Conservation (phyloP, 2,113 vertebrate genomes). For the Chloropsis cyanopogon region DNA sequence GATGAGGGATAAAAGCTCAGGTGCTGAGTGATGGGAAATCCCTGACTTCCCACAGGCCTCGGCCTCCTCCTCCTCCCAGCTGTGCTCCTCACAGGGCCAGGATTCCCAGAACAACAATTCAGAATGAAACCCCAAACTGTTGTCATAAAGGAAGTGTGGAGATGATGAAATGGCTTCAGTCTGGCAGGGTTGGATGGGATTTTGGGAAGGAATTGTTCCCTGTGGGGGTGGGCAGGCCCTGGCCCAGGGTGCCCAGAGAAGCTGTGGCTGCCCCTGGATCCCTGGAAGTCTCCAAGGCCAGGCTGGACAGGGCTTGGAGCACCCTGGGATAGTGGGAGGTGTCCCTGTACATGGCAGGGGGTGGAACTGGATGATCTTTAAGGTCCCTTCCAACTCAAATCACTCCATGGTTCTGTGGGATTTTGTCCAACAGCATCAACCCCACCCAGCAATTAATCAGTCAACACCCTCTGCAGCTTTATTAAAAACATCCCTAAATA, state of each 20-base stretch:
- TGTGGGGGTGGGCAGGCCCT: accelerated
- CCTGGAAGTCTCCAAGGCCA: background rate
- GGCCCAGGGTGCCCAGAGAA: background rate
- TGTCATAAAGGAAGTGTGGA: background rate
- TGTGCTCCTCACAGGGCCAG: too few relatives aligned
- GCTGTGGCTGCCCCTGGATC: background rate
- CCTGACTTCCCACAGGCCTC: background rate
- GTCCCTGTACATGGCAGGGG: background rate
- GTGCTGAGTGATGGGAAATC: background rate
- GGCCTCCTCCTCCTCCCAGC: too few relatives aligned
- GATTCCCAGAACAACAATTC: background rate
- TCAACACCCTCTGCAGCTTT: background rate
- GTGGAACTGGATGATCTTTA: accelerated
- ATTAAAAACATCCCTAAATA: background rate
- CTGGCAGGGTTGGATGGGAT: background rate
- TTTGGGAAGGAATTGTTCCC: background rate
- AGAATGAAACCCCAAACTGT: background rate
- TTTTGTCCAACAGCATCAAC: background rate
- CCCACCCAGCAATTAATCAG: background rate
- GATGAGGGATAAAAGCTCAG: background rate
- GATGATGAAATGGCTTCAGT: background rate
- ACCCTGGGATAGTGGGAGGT: accelerated
- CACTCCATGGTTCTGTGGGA: background rate
- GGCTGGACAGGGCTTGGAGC: accelerated
- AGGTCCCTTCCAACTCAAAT: background rate